A percentile compares a stretch with the other conserved stretches of the same genome.
These are phyloP conservation scores for Chaetura pelagica DNA, from an alignment of 2,113 vertebrate genomes.

Conservation along the genomic window DNA sequence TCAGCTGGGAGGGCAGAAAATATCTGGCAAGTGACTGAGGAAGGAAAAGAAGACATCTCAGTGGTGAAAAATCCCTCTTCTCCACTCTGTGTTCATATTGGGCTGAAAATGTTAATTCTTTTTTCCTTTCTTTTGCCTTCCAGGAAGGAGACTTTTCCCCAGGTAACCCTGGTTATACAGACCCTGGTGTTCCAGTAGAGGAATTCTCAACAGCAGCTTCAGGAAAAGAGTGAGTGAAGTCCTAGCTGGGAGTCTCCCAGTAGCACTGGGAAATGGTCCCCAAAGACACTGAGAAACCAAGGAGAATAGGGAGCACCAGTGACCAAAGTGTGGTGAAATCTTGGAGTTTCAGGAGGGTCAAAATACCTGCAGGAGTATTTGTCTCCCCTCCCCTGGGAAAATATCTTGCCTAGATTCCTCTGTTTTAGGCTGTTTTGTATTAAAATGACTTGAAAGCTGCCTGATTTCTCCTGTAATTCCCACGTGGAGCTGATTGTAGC, in stretches of 20 bases:
- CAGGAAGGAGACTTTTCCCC: slow-evolving; percentile 78
- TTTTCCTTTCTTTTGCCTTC: not conserved
- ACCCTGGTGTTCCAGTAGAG: slow-evolving; percentile 78
- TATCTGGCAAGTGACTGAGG: not conserved
- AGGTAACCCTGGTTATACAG: slow-evolving; percentile 81
- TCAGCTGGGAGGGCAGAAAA: not conserved
- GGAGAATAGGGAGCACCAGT: not conserved
- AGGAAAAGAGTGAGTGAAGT: slow-evolving; percentile 76
- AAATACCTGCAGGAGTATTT: not conserved
- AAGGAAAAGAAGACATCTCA: not conserved
- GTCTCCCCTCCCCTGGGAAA: not conserved
- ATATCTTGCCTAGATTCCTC: not conserved
- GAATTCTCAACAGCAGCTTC: slow-evolving; percentile 66
- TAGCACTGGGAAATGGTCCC: not conserved
- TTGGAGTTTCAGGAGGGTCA: not conserved
- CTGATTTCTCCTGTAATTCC: not conserved
- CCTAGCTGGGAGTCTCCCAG: not conserved
- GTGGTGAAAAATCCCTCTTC: not conserved
- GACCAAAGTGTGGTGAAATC: not conserved
- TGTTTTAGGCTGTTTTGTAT: not conserved
- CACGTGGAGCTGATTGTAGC: not conserved
- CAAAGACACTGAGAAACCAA: not conserved
- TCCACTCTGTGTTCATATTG: not conserved
- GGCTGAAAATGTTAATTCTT: not conserved
- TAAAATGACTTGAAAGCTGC: not conserved